Evolutionary conservation across 2,888 invertebrate genomes (phyloP).

Genomic region (Oscheius sp.): DNA sequence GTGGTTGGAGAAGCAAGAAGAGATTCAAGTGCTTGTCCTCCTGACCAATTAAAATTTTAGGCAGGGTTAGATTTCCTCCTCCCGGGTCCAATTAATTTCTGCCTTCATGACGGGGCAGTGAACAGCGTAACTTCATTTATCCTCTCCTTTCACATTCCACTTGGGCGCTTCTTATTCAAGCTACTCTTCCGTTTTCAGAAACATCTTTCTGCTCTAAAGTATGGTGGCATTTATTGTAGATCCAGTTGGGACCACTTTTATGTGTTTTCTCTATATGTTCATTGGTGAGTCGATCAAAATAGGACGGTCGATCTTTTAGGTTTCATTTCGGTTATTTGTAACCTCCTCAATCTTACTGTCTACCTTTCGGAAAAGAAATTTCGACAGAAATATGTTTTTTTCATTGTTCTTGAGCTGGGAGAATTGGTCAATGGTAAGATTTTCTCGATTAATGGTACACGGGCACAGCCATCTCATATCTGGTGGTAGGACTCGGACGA

Average conservation of each 20-base stretch:
- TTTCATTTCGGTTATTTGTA: constrained; percentile 41
- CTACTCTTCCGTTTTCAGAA: no score
- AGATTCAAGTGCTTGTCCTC: no score
- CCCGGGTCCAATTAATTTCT: no score
- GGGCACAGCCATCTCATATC: not conserved
- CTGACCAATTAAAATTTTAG: no score
- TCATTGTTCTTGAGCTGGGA: constrained; percentile 58
- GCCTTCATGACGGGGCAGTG: no score
- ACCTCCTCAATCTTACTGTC: constrained; percentile 48
- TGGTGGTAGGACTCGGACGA: not conserved
- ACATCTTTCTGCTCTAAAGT: no score
- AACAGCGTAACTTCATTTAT: no score
- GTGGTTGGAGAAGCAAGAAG: no score
- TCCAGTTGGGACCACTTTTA: constrained; percentile 2
- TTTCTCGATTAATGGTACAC: not conserved
- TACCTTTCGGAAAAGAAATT: constrained; percentile 47
- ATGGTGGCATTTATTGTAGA: not conserved
- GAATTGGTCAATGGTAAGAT: constrained; percentile 58
- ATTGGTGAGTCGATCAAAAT: not conserved
- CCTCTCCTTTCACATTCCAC: no score
- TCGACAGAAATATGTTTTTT: constrained; percentile 54
- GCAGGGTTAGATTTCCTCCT: no score
- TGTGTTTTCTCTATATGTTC: not conserved
- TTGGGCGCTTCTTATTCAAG: no score
- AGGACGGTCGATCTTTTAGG: constrained; percentile 36